Base-by-base conservation (phyloP, 2,113 vertebrate species). In the Ctenomys sociabilis region DNA sequence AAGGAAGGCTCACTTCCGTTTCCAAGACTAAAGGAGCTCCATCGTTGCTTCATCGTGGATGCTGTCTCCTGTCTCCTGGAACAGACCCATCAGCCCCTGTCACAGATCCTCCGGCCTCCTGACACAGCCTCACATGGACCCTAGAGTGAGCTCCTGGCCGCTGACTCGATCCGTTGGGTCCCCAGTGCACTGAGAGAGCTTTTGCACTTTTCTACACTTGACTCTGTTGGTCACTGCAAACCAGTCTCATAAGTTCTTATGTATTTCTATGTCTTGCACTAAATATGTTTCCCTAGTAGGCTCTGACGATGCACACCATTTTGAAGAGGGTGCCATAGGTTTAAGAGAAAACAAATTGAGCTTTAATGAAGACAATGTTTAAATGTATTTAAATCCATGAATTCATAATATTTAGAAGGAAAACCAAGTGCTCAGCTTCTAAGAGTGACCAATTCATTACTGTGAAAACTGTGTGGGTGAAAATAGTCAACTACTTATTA, bases 391-490 rank as follows among this genome's bases (percentile, higher is more conserved):
- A 92, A 96, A 80, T 43, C 17, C 61, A 32, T 32, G 35, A 73
- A 17, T 90, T 90, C 21, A 75, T 61, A 68, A 30, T 95, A 40
- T 63, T 72, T 85, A 28, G 78, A 92, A 85, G 85, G 45, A 81
- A 75, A 73, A 72, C 28, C n/a, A 85, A 83, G 61, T 92, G 37
- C 12, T 75, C 16, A 95, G 10, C 13, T 63, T 93, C 80, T 91
- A 40, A 96, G 28, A 43, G 72, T 73, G 37, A 88, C 24, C 45
- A 92, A 43, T 85, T 85, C 63, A 78, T 93, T 83, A 52, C n/a
- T 73, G 52, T 95, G 91, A 87, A 78, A 92, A 93, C 17, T 40
- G 45, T 89, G 24, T 88, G 73, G 92, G 26, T 83, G 43, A 88
- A 91, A 77, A 82, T 9, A 80, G 37, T 52, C 0, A 0, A 66